Evolutionary conservation across 2,797 vertebrate genomes (phyloP).

Genomic region (Hippoglossus hippoglossus): DNA sequence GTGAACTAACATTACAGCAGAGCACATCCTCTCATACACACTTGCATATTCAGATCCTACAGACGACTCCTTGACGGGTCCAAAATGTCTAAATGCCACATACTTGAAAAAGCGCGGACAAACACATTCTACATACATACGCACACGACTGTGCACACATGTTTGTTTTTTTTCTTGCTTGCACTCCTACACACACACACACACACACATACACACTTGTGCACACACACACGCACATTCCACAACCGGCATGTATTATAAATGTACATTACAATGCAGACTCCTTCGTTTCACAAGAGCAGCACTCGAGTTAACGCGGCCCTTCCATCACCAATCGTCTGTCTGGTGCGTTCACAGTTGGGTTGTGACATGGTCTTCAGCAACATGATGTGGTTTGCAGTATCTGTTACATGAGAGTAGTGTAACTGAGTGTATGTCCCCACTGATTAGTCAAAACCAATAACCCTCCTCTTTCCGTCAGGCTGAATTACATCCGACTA

Average conservation of each 20-base stretch:
- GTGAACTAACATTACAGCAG: slow-evolving; percentile 76
- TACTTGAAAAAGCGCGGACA: slow-evolving; percentile 79
- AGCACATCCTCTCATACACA: slow-evolving; percentile 70
- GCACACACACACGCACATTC: slow-evolving; percentile 55
- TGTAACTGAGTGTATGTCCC: slow-evolving; percentile 42
- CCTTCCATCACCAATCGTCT: slow-evolving; percentile 28
- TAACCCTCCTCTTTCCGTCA: slow-evolving; percentile 49
- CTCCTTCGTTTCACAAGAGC: slow-evolving; percentile 46
- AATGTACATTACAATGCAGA: slow-evolving; percentile 78
- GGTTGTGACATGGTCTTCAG: slow-evolving; percentile 62
- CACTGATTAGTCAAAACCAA: slow-evolving; percentile 52
- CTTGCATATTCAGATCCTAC: slow-evolving; percentile 87
- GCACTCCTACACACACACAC: slow-evolving; percentile 5
- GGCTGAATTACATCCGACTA: slow-evolving; percentile 59
- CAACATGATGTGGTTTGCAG: slow-evolving; percentile 59
- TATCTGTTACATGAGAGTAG: slow-evolving; percentile 55
- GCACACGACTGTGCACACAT: slow-evolving; percentile 58
- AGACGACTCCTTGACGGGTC: slow-evolving; percentile 81
- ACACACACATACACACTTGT: background rate
- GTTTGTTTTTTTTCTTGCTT: background rate
- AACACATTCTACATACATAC: slow-evolving; percentile 76
- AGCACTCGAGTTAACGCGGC: slow-evolving; percentile 54
- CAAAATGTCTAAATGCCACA: slow-evolving; percentile 83
- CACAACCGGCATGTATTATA: slow-evolving; percentile 67
- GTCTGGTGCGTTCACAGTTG: slow-evolving; percentile 55